A percentile compares a stretch with the other conserved stretches of the same genome.
phyloP scores from a whole-genome alignment of 2,888 invertebrate species.

The Cerceris rybyensis region DNA sequence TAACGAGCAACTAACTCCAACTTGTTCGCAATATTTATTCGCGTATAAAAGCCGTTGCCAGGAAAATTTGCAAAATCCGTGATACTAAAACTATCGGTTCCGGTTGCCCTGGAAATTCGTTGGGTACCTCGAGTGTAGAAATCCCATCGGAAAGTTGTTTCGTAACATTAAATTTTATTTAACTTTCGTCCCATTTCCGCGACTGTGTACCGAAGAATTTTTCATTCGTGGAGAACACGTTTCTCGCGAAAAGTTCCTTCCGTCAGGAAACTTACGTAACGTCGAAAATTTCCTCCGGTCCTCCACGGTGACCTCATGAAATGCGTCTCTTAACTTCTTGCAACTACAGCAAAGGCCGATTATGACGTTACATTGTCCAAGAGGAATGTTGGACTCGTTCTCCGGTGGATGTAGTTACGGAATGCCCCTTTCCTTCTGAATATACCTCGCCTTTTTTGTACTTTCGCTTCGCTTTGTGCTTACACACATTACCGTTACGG shows the following conservation, averaged over 20 bases:
- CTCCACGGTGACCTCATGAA: background rate
- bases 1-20: too few relatives aligned
- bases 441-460: background rate
- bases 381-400: background rate
- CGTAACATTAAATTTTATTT: too few relatives aligned
- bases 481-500: background rate
- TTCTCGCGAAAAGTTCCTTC: background rate
- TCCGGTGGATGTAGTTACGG: conserved; percentile 7
- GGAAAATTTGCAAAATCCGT: too few relatives aligned
- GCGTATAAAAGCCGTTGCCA: too few relatives aligned
- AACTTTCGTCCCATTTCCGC: background rate
- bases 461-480: background rate
- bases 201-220: background rate
- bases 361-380: background rate
- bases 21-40: too few relatives aligned
- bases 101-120: too few relatives aligned
- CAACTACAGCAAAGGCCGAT: background rate
- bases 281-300: background rate
- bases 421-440: background rate
- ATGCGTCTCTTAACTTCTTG: background rate
- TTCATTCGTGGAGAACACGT: background rate
- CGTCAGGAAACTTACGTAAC: background rate
- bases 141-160: too few relatives aligned
- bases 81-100: too few relatives aligned
- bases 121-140: too few relatives aligned